phyloP scores from a whole-genome alignment of 2,797 vertebrate species.

The Halcyon leucocephala region DNA sequence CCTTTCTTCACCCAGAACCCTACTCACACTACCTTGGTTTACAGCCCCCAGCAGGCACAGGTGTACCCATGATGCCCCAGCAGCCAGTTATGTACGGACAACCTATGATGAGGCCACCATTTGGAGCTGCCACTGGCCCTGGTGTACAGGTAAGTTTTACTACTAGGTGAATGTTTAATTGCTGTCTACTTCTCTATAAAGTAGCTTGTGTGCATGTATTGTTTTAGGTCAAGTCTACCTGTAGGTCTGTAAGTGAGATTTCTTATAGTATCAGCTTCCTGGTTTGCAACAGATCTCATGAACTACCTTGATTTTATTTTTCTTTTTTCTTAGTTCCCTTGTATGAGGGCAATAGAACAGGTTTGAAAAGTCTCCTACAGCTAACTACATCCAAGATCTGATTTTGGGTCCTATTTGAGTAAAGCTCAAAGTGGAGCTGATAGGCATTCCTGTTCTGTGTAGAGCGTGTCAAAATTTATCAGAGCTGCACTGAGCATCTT shows the following conservation, averaged over 20 bases:
- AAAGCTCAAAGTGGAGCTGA: neutral
- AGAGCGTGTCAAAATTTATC: neutral
- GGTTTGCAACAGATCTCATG: neutral
- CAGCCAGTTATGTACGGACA: slow-evolving; percentile 90
- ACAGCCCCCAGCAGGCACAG: slow-evolving; percentile 88
- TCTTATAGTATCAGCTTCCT: neutral
- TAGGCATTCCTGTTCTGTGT: neutral
- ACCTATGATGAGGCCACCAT: slow-evolving; percentile 94
- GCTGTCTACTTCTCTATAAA: neutral
- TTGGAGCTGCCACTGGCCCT: slow-evolving; percentile 84
- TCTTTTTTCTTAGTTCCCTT: neutral
- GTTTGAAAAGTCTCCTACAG: neutral
- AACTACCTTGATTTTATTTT: neutral
- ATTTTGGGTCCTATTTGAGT: neutral
- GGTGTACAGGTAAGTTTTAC: slow-evolving; percentile 84
- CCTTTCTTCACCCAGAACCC: neutral
- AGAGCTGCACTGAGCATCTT: neutral
- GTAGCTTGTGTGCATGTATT: neutral
- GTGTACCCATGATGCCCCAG: slow-evolving; percentile 92
- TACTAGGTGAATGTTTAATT: fast-evolving
- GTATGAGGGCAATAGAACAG: neutral
- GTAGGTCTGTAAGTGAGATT: neutral
- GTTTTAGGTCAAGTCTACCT: neutral
- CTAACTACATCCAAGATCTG: neutral
- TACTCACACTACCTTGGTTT: neutral